A percentile compares a stretch with the other conserved stretches of the same genome.
Evolutionary conservation across 2,888 invertebrate species (phyloP).

Genomic region (Frankliniella intonsa): DNA sequence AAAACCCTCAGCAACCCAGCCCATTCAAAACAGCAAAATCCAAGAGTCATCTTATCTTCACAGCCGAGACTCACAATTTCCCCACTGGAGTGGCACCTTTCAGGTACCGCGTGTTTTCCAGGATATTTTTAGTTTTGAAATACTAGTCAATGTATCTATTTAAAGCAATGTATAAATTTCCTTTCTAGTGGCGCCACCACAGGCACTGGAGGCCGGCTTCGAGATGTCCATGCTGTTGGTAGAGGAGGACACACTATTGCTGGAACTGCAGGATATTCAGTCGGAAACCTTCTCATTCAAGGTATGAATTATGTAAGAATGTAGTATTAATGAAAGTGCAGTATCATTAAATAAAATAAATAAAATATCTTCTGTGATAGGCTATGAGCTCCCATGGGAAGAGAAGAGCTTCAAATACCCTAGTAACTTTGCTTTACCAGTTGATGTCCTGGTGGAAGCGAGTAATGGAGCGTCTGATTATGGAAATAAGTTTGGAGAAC

Average conservation of each 20-base stretch:
- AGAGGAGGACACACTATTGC: slow-evolving; percentile 91
- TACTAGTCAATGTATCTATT: too few relatives aligned
- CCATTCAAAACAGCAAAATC: slow-evolving; percentile 52
- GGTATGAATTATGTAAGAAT: slow-evolving; percentile 50
- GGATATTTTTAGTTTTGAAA: background rate
- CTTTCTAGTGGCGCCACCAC: slow-evolving; percentile 85
- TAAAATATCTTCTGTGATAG: slow-evolving; percentile 48
- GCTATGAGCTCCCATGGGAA: slow-evolving; percentile 85
- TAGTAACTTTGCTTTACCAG: slow-evolving; percentile 79
- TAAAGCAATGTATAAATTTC: background rate
- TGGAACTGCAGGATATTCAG: slow-evolving; percentile 94
- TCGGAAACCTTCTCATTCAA: slow-evolving; percentile 87
- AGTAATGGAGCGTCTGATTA: slow-evolving; percentile 98
- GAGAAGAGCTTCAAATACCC: slow-evolving; percentile 70
- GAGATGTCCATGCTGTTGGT: slow-evolving; percentile 94
- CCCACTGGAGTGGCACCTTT: slow-evolving; percentile 97
- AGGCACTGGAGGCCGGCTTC: slow-evolving; percentile 91
- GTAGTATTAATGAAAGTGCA: slow-evolving; percentile 3
- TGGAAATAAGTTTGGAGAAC: slow-evolving; percentile 99
- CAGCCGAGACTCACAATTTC: slow-evolving; percentile 98
- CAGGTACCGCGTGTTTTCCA: slow-evolving; percentile 45
- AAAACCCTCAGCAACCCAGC: slow-evolving; percentile 60
- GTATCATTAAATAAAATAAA: slow-evolving; percentile 24
- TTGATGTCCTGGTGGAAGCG: slow-evolving; percentile 88
- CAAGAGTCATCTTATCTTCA: slow-evolving; percentile 87